A percentile compares a stretch with the other conserved stretches of the same genome.
These are phyloP conservation scores for Sinodicranocentrus sp. DNA, from an alignment of 2,888 invertebrate genomes.

Conservation along the genomic window DNA sequence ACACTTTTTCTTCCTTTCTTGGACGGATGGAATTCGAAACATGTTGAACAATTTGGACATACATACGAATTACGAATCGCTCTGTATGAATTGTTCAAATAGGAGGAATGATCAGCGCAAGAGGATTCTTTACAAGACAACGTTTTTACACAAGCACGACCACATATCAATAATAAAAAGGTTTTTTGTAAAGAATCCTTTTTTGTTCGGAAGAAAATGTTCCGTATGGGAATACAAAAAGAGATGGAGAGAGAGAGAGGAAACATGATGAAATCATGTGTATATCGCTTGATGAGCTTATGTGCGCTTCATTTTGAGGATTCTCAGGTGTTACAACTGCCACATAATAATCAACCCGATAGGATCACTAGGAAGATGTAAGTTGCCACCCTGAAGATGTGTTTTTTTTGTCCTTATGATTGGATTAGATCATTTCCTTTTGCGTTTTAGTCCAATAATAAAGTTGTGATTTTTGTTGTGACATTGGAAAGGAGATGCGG, in stretches of 20 bases:
- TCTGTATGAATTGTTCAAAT: not conserved
- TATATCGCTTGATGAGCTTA: not conserved
- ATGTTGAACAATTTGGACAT: not conserved
- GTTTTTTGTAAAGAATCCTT: conserved; percentile 28
- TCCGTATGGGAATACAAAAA: not conserved
- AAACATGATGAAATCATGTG: conserved; percentile 54
- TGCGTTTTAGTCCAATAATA: conserved; percentile 14
- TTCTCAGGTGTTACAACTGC: conserved; percentile 31
- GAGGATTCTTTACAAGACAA: not conserved
- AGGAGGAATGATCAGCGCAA: not conserved
- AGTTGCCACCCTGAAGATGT: conserved; percentile 51
- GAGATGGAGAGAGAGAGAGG: not conserved
- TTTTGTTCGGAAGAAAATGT: conserved; percentile 15
- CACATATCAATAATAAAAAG: not conserved
- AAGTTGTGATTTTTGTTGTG: conserved; percentile 30
- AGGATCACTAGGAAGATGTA: conserved; percentile 24
- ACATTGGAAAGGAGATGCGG: no score
- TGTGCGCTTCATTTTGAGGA: no score
- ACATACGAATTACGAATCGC: not conserved
- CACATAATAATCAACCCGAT: conserved; percentile 27
- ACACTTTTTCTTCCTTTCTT: conserved; percentile 56
- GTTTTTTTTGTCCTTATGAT: not conserved
- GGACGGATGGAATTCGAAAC: conserved; percentile 44
- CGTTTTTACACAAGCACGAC: not conserved
- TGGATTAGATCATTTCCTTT: conserved; percentile 55